Percentiles rank a stretch among this genome's conserved stretches.
Evolutionary conservation across 1,140 invertebrate species (phyloP).

Genomic region (Stegodyphus mimosarum): DNA sequence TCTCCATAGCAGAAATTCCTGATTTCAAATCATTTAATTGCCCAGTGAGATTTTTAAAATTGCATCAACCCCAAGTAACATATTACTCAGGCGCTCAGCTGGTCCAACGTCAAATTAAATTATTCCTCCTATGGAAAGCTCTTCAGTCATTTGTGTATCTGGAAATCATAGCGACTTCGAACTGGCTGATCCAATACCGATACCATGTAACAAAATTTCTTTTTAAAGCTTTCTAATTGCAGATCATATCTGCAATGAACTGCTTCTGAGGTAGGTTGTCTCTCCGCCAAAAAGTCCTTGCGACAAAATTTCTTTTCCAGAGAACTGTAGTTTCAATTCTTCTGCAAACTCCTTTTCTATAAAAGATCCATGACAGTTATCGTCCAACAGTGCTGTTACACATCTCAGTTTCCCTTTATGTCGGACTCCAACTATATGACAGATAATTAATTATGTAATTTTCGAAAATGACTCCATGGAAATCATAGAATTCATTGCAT

Average conservation of each 20-base stretch:
- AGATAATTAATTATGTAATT: not conserved
- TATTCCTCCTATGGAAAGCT: too few relatives aligned
- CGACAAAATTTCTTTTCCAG: not conserved
- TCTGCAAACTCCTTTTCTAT: not conserved
- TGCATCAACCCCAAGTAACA: too few relatives aligned
- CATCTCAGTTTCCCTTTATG: not conserved
- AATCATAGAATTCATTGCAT: not conserved
- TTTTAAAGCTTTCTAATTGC: not conserved
- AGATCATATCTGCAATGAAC: not conserved
- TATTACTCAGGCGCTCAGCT: too few relatives aligned
- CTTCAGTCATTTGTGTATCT: too few relatives aligned
- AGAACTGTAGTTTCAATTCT: not conserved
- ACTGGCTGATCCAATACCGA: too few relatives aligned
- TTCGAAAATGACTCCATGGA: not conserved
- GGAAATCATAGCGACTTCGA: too few relatives aligned
- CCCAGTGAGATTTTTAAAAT: too few relatives aligned
- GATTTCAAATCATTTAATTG: too few relatives aligned
- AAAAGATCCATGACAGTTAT: not conserved
- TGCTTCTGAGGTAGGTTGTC: not conserved
- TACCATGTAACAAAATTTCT: not conserved
- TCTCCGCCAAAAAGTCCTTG: conserved; percentile 11
- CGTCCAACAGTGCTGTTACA: conserved; percentile 9
- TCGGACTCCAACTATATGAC: not conserved
- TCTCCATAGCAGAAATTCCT: too few relatives aligned
- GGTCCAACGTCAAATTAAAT: too few relatives aligned